phyloP scores from a whole-genome alignment of 2,113 vertebrate genomes.

The Heterocephalus glaber region DNA sequence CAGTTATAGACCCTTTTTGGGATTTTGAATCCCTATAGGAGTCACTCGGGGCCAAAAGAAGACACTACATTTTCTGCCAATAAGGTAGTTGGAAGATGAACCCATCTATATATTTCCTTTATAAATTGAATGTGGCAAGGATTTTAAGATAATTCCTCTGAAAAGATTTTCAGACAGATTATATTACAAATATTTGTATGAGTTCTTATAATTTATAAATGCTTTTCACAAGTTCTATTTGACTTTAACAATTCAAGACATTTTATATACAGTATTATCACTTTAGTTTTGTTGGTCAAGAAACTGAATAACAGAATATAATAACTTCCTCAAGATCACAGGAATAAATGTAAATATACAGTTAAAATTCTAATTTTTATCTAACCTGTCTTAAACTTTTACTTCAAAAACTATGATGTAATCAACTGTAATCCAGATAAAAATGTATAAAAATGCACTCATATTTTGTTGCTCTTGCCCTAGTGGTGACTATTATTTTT shows the following conservation, averaged over 20 bases:
- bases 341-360: not conserved
- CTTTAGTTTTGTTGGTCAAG: slow-evolving; percentile 9
- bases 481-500: not conserved
- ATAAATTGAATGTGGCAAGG: not conserved
- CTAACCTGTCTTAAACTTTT: slow-evolving; percentile 38
- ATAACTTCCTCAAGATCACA: slow-evolving; percentile 9
- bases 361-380: not conserved
- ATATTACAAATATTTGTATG: not conserved
- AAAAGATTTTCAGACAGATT: not conserved
- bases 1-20: not conserved
- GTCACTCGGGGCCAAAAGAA: not conserved
- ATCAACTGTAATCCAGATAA: slow-evolving; percentile 35
- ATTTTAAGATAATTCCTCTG: not conserved
- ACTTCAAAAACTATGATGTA: not conserved
- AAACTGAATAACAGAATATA: slow-evolving; percentile 56
- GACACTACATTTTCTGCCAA: not conserved
- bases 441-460: not conserved
- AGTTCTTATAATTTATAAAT: not conserved
- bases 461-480: not conserved
- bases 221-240: not conserved
- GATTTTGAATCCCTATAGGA: not conserved
- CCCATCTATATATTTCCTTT: not conserved
- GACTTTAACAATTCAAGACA: not conserved
- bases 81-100: not conserved
- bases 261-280: not conserved